phyloP scores from a whole-genome alignment of 2,797 vertebrate genomes.

The Phaenicophaeus curvirostris region DNA sequence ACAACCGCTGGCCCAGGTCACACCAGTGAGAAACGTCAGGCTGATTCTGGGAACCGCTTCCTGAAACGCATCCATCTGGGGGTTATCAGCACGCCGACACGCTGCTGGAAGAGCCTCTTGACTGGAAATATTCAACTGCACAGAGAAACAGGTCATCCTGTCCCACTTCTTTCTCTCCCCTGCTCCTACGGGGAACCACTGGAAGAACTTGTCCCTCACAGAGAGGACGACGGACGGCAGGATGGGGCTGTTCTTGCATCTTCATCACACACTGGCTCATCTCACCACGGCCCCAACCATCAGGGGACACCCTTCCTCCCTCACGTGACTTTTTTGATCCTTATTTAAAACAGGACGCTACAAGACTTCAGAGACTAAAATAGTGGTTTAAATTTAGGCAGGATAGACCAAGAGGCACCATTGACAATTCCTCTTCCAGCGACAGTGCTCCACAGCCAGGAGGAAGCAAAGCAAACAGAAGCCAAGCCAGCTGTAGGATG shows the following conservation, averaged over 20 bases:
- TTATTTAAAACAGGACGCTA: background rate
- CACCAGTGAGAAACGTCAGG: background rate
- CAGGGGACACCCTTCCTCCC: background rate
- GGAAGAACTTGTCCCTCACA: background rate
- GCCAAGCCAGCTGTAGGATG: slow-evolving; percentile 10
- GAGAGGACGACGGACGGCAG: rapidly evolving
- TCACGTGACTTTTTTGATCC: background rate
- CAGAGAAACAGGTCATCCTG: background rate
- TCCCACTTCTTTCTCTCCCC: background rate
- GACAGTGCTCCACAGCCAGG: rapidly evolving
- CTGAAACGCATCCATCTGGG: background rate
- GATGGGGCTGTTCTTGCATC: rapidly evolving
- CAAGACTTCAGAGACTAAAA: background rate
- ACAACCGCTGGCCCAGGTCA: background rate
- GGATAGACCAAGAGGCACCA: slow-evolving; percentile 35
- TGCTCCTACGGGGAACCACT: background rate
- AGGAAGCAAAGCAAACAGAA: background rate
- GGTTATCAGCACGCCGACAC: background rate
- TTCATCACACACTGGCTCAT: background rate
- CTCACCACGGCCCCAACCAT: background rate
- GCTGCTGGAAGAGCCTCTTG: background rate
- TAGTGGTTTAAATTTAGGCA: slow-evolving; percentile 35
- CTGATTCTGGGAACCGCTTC: slow-evolving; percentile 7
- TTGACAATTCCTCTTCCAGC: background rate
- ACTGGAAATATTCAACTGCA: slow-evolving; percentile 48